Evolutionary conservation across 2,797 vertebrate species (phyloP).

Genomic region (Halcyon leucocephala): DNA sequence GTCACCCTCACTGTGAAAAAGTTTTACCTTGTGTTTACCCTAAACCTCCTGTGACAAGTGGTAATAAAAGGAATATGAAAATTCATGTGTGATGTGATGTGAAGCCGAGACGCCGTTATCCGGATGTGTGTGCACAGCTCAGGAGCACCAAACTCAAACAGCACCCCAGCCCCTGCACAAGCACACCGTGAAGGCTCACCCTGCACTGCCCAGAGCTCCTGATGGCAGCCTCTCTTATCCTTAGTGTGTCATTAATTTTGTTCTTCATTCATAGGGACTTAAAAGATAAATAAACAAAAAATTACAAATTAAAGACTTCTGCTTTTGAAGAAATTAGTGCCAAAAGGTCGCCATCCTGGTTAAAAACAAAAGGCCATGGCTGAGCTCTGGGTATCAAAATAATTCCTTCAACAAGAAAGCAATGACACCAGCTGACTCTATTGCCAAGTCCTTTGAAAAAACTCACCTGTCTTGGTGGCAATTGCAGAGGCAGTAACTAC

Average conservation of each 20-base stretch:
- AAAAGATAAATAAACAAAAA: background rate
- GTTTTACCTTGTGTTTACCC: too few relatives aligned
- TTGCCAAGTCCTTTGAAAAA: background rate
- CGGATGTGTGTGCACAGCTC: background rate
- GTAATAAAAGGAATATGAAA: background rate
- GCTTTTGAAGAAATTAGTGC: background rate
- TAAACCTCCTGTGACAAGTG: too few relatives aligned
- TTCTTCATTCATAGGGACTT: background rate
- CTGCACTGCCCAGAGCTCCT: fast-evolving
- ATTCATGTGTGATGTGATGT: background rate
- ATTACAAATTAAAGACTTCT: background rate
- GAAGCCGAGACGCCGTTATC: background rate
- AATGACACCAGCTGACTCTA: background rate
- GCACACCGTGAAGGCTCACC: background rate
- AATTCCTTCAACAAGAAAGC: background rate
- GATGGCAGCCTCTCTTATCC: background rate
- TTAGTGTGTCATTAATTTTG: background rate
- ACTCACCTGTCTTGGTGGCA: background rate
- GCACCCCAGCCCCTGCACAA: background rate
- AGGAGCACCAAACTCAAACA: background rate
- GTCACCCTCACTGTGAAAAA: too few relatives aligned
- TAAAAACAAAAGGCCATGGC: background rate
- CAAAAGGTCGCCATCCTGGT: background rate
- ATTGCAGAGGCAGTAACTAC: background rate
- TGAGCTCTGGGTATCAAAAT: background rate